These are phyloP conservation scores for Amphipoea oculea DNA, from an alignment of 2,888 invertebrate genomes.

Conservation along the genomic window DNA sequence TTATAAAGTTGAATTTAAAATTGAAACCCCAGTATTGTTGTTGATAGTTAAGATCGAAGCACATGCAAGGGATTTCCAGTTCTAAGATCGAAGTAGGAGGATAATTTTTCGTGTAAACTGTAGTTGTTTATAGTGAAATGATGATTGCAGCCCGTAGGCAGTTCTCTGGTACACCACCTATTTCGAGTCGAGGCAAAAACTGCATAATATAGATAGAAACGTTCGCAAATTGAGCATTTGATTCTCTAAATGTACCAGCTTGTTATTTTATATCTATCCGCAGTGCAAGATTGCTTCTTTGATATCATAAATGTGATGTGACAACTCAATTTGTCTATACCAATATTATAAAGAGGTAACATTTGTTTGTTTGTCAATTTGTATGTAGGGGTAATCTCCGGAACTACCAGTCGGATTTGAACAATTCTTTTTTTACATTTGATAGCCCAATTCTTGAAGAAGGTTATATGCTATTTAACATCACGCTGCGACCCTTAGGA, in stretches of 20 bases:
- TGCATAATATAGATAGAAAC: constrained; percentile 55
- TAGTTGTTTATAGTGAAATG: constrained; percentile 57
- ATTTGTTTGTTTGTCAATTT: background rate
- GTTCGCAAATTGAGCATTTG: constrained; percentile 71
- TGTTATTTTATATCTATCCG: background rate
- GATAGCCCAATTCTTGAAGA: background rate
- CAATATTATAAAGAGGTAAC: background rate
- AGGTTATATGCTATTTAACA: background rate
- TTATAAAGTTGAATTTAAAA: constrained; percentile 25
- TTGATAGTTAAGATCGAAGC: constrained; percentile 10
- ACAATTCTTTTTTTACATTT: background rate
- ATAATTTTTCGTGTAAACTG: constrained; percentile 63
- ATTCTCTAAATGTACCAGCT: constrained; percentile 60
- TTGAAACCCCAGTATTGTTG: constrained; percentile 6
- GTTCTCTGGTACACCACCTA: constrained; percentile 72
- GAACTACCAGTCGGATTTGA: background rate
- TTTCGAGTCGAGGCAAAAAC: constrained; percentile 73
- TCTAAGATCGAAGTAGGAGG: constrained; percentile 61
- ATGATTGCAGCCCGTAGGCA: constrained; percentile 77
- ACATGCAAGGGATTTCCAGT: constrained; percentile 59
- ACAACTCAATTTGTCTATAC: constrained; percentile 48
- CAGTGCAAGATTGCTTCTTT: constrained; percentile 1
- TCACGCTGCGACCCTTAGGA: background rate
- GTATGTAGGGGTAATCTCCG: background rate
- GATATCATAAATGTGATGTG: constrained; percentile 15